These are phyloP conservation scores for Axis porcinus DNA, from an alignment of 2,113 vertebrate genomes.

Conservation along the genomic window DNA sequence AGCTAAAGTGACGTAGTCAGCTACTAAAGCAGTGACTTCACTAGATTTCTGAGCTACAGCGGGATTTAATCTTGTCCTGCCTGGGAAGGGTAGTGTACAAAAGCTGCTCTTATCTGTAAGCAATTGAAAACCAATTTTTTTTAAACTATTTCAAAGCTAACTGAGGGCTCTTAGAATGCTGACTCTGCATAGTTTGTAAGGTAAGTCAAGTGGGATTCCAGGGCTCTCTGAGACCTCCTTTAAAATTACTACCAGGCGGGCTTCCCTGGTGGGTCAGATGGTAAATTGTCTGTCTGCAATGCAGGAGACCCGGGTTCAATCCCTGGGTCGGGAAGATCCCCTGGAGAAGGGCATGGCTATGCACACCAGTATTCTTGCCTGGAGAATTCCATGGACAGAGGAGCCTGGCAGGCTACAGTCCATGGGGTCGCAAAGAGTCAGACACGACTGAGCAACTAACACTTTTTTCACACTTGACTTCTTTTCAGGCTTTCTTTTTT, in stretches of 20 bases:
- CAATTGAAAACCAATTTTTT: neutral
- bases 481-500: neutral
- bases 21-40: too few relatives aligned
- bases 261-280: neutral
- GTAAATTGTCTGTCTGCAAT: neutral
- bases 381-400: neutral
- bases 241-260: rapidly evolving
- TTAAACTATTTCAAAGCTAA: too few relatives aligned
- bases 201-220: rapidly evolving
- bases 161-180: neutral
- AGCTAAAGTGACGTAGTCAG: rapidly evolving
- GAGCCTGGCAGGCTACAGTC: neutral
- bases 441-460: rapidly evolving
- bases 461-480: neutral
- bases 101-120: neutral
- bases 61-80: too few relatives aligned
- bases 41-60: rapidly evolving
- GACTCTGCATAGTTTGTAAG: neutral
- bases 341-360: neutral
- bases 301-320: neutral
- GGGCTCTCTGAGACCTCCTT: neutral
- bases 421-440: neutral
- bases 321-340: neutral
- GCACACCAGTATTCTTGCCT: neutral
- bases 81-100: rapidly evolving